Evolutionary conservation across 1,140 invertebrate species (phyloP).

Genomic region (Microplitis mediator): DNA sequence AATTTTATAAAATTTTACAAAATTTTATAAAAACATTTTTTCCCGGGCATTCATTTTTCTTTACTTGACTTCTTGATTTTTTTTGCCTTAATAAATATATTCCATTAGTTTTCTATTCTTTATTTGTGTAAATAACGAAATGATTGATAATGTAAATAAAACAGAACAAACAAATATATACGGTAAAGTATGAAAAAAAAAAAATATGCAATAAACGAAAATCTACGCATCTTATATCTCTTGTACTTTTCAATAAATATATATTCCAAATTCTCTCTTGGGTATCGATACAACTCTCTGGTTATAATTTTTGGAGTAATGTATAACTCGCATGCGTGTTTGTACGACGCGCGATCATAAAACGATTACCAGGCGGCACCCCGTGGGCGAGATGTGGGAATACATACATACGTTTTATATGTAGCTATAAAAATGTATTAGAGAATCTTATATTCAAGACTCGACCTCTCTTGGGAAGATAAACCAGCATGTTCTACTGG

Average conservation of each 20-base stretch:
- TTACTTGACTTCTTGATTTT: too few species aligned
- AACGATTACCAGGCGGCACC: constrained; percentile 18
- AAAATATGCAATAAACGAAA: background rate
- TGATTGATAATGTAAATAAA: too few species aligned
- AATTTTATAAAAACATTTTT: too few species aligned
- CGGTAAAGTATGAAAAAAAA: background rate
- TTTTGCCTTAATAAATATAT: too few species aligned
- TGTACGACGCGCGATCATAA: constrained; percentile 19
- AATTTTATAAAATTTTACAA: too few species aligned
- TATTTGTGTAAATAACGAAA: too few species aligned
- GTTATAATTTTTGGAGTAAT: background rate
- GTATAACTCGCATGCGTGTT: background rate
- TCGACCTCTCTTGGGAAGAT: constrained; percentile 34
- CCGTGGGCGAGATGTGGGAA: constrained; percentile 1
- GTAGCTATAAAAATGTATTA: constrained; percentile 44
- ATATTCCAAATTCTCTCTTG: background rate
- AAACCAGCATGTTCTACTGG: constrained; percentile 30
- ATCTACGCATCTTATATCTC: background rate
- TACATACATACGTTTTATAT: constrained; percentile 30
- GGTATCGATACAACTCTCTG: background rate
- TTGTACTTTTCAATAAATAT: background rate
- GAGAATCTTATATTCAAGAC: constrained; percentile 35
- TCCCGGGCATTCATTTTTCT: too few species aligned
- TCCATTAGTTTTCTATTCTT: too few species aligned
- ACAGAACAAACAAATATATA: too few species aligned